Evolutionary conservation across 2,113 vertebrate genomes (phyloP).

Genomic region (Ptyas mucosa): DNA sequence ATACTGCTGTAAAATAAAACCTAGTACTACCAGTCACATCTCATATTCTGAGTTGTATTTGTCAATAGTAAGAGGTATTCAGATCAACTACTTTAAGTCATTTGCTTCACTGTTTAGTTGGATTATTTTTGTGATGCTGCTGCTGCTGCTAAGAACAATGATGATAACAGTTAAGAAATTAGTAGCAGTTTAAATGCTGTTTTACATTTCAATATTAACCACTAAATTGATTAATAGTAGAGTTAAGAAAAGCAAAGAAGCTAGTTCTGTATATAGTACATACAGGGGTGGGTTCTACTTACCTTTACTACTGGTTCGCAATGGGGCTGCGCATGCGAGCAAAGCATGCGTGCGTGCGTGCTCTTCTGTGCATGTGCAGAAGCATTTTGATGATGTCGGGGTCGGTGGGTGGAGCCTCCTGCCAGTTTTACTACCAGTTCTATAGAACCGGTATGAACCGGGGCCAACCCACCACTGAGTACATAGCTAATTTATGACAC

Average conservation of each 20-base stretch:
- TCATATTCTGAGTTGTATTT: not conserved
- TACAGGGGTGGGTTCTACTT: too few species aligned
- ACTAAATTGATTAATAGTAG: not conserved
- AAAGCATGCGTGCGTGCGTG: too few species aligned
- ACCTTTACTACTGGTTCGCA: too few species aligned
- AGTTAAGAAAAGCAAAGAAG: not conserved
- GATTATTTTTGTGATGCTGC: not conserved
- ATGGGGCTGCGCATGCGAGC: too few species aligned
- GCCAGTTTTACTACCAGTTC: too few species aligned
- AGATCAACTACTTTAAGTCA: not conserved
- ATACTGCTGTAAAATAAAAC: not conserved
- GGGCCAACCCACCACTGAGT: too few species aligned
- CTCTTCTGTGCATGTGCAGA: too few species aligned
- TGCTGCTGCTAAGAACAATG: not conserved
- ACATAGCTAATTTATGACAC: not conserved
- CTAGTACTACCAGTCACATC: not conserved
- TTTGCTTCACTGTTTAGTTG: rapidly evolving
- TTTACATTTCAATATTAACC: not conserved
- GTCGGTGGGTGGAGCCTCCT: too few species aligned
- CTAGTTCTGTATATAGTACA: not conserved
- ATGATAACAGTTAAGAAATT: not conserved
- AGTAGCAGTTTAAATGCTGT: not conserved
- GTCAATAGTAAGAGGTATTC: not conserved
- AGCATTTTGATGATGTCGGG: too few species aligned
- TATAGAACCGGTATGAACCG: too few species aligned